These are phyloP conservation scores for Drosophila vallismaia DNA, from an alignment of 2,888 invertebrate species.

Conservation along the genomic window DNA sequence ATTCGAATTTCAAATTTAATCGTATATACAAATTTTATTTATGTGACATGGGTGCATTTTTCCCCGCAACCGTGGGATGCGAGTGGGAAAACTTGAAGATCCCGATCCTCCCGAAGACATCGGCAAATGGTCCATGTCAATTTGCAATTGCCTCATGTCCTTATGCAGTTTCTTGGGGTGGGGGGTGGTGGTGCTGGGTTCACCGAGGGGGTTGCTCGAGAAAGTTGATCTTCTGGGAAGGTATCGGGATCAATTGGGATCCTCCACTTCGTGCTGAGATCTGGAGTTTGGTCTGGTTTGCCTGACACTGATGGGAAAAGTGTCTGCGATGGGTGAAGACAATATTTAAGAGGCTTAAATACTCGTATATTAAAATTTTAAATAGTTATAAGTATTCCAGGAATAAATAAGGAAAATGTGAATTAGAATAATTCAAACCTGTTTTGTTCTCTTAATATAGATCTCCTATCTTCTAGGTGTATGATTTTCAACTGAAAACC, in stretches of 20 bases:
- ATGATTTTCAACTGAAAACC: constrained; percentile 7
- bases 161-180: constrained; percentile 47
- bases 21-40: constrained; percentile 79
- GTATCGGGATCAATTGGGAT: constrained; percentile 23
- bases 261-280: neutral
- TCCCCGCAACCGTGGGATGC: constrained; percentile 64
- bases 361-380: neutral
- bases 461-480: constrained; percentile 1
- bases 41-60: constrained; percentile 76
- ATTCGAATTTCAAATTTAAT: constrained; percentile 79
- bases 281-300: neutral
- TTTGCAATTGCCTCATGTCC: constrained; percentile 43
- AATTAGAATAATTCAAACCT: neutral
- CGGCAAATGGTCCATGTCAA: constrained; percentile 70
- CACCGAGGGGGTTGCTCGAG: constrained; percentile 26
- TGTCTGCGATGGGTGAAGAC: neutral
- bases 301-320: constrained; percentile 17
- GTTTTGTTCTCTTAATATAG: neutral
- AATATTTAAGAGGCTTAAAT: neutral
- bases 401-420: neutral
- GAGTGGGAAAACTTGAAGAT: constrained; percentile 43
- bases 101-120: constrained; percentile 25
- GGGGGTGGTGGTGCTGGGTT: constrained; percentile 8
- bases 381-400: neutral
- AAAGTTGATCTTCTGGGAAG: constrained; percentile 46